Conservation (phyloP, 37 sponge, comb jelly and placozoan species). For the Crambe crambe region DNA sequence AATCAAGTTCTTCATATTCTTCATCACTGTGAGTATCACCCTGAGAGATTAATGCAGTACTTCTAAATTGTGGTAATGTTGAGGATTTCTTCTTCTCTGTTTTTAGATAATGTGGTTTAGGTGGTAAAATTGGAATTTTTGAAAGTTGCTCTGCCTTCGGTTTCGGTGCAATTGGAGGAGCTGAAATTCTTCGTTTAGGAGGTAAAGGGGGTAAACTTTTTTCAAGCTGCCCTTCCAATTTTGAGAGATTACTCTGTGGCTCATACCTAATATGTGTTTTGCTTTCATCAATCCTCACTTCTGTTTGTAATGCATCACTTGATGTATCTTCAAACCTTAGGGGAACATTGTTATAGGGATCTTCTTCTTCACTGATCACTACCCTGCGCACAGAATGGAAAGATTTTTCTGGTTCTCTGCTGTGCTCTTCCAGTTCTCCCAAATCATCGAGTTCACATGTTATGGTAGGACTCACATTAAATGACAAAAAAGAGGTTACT, state of each 20-base stretch:
- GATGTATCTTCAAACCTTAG: constrained; percentile 17
- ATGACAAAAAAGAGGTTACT: not conserved
- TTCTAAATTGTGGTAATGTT: not conserved
- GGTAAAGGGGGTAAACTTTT: not conserved
- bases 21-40: not conserved
- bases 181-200: not conserved
- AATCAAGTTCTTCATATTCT: constrained; percentile 6
- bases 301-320: not conserved
- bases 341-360: constrained; percentile 31
- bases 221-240: not conserved
- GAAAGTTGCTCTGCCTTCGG: not conserved
- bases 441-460: not conserved
- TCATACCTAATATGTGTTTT: not conserved
- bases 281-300: constrained; percentile 21
- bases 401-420: not conserved
- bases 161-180: not conserved
- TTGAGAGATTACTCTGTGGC: not conserved
- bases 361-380: constrained; percentile 24
- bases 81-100: not conserved
- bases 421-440: constrained; percentile 26
- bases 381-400: constrained; percentile 14
- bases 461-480: not conserved
- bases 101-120: not conserved
- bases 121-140: not conserved
- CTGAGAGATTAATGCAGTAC: too few relatives aligned